A percentile compares a stretch with the other conserved stretches of the same genome.
These are phyloP conservation scores for Heliothis subflexa DNA, from an alignment of 1,140 invertebrate genomes.

Conservation along the genomic window DNA sequence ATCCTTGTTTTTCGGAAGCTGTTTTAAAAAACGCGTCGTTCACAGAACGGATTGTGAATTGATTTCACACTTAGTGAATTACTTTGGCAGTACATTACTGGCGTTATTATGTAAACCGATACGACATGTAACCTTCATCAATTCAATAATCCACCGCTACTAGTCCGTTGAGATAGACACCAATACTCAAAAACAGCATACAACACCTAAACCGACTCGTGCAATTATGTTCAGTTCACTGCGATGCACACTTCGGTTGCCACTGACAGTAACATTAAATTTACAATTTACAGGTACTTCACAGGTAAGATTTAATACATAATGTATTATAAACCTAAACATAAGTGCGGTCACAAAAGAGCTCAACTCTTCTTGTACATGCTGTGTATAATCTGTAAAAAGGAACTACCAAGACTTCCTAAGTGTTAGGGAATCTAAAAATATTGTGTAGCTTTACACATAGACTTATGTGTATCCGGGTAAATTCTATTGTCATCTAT, in stretches of 20 bases:
- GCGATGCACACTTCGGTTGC: conserved; percentile 77
- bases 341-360: conserved; percentile 78
- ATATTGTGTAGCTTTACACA: conserved; percentile 7
- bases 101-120: conserved; percentile 66
- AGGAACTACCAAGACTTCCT: conserved; percentile 42
- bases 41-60: conserved; percentile 84
- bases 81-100: conserved; percentile 85
- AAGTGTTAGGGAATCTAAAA: conserved; percentile 29
- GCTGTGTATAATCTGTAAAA: conserved; percentile 67
- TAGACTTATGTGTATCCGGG: conserved; percentile 45
- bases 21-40: conserved; percentile 82
- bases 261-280: conserved; percentile 76
- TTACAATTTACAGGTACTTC: conserved; percentile 86
- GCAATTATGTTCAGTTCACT: conserved; percentile 75
- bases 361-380: conserved; percentile 74
- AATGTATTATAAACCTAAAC: conserved; percentile 82
- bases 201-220: conserved; percentile 71
- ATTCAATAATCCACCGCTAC: conserved; percentile 72
- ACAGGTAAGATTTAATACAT: conserved; percentile 83
- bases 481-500: conserved; percentile 48
- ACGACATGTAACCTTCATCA: conserved; percentile 61
- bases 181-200: conserved; percentile 80
- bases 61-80: conserved; percentile 80
- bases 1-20: conserved; percentile 82
- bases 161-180: conserved; percentile 76